Percentiles rank a stretch among this genome's conserved stretches.
phyloP scores from a whole-genome alignment of 2,797 vertebrate genomes.

The Poeciliopsis infans region DNA sequence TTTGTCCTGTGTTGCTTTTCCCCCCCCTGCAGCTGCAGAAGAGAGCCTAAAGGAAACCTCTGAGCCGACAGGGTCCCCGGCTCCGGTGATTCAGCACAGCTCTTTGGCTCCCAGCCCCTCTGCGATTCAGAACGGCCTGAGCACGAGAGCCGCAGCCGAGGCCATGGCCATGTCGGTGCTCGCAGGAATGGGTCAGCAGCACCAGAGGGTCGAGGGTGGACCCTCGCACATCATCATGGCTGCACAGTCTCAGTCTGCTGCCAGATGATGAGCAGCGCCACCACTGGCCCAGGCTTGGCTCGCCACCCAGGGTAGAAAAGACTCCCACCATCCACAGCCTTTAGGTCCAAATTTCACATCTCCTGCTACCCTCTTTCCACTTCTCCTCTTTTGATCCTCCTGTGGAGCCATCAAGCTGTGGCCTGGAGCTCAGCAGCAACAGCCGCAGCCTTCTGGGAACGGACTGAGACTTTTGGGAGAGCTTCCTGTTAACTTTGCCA shows the following conservation, averaged over 20 bases:
- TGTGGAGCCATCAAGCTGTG: constrained; percentile 65
- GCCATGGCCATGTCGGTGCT: constrained; percentile 95
- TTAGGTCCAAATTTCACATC: constrained; percentile 40
- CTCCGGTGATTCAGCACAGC: constrained; percentile 94
- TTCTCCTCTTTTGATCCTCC: constrained; percentile 50
- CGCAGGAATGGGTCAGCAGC: constrained; percentile 92
- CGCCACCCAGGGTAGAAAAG: constrained; percentile 52
- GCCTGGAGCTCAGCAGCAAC: constrained; percentile 74
- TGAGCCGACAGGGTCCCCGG: constrained; percentile 90
- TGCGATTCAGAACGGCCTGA: constrained; percentile 87
- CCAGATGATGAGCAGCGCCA: constrained; percentile 91
- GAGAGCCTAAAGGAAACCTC: constrained; percentile 92
- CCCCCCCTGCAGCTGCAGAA: constrained; percentile 61
- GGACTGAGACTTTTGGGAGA: constrained; percentile 80
- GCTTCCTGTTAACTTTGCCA: constrained; percentile 84
- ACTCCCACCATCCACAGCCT: constrained; percentile 21
- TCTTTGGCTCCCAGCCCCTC: constrained; percentile 83
- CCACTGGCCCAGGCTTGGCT: constrained; percentile 61
- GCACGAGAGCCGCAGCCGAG: constrained; percentile 91
- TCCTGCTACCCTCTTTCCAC: constrained; percentile 37
- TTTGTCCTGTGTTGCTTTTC: not conserved
- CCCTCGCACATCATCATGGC: constrained; percentile 94
- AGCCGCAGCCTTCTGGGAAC: constrained; percentile 78
- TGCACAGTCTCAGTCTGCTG: constrained; percentile 93
- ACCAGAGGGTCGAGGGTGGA: constrained; percentile 72